A percentile compares a stretch with the other conserved stretches of the same genome.
phyloP scores from a whole-genome alignment of 2,797 vertebrate species.

The Prionace glauca region DNA sequence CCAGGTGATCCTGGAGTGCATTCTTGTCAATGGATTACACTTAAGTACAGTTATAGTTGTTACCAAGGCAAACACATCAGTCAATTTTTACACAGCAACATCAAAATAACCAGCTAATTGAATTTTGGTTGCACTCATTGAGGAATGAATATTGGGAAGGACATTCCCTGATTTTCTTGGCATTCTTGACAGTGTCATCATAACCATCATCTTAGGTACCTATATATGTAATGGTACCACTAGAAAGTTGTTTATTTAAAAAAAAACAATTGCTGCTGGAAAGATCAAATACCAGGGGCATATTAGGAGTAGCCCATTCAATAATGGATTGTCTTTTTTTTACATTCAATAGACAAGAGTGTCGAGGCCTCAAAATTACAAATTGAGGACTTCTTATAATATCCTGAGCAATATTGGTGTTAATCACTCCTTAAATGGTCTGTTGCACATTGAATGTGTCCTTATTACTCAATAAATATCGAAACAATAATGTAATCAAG shows the following conservation, averaged over 20 bases:
- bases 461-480: background rate
- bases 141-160: background rate
- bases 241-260: too few species aligned
- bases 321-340: background rate
- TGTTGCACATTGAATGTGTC: background rate
- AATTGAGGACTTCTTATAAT: background rate
- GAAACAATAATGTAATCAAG: background rate
- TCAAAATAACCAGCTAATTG: background rate
- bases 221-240: too few species aligned
- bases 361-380: background rate
- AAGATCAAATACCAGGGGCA: too few species aligned
- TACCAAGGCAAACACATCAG: background rate
- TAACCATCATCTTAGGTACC: too few species aligned
- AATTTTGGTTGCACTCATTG: background rate
- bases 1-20: background rate
- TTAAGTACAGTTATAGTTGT: background rate
- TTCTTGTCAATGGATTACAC: background rate
- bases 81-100: background rate
- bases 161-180: background rate
- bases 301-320: background rate
- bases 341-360: background rate
- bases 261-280: too few species aligned
- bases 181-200: background rate
- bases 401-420: background rate
- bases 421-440: background rate